phyloP scores from a whole-genome alignment of 2,888 invertebrate genomes.

The Protophormia terraenovae region DNA sequence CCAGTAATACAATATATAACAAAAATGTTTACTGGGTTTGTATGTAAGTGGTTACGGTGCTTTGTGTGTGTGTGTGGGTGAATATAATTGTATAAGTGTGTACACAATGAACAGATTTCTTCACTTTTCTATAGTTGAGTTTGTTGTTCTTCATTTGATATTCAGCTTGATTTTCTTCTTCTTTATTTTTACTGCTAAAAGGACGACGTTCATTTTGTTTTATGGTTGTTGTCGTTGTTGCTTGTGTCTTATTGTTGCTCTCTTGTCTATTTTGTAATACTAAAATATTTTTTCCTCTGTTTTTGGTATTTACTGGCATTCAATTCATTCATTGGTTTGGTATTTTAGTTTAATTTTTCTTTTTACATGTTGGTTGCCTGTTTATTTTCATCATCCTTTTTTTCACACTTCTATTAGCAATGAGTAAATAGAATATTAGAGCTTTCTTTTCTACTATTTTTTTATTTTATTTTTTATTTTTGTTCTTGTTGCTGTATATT shows the following conservation, averaged over 20 bases:
- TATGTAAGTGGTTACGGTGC: background rate
- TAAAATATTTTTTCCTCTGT: background rate
- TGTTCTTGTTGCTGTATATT: background rate
- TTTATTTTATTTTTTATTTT: background rate
- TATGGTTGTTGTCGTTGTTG: background rate
- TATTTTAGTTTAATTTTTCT: background rate
- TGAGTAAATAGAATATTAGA: constrained; percentile 52
- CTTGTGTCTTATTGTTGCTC: constrained; percentile 4
- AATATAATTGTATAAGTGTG: background rate
- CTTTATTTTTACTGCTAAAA: background rate
- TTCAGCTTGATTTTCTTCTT: background rate
- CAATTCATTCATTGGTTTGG: constrained; percentile 60
- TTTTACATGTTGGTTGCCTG: constrained; percentile 22
- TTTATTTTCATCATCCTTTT: constrained; percentile 29
- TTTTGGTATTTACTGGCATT: constrained; percentile 35
- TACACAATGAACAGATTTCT: constrained; percentile 33
- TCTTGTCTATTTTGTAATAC: constrained; percentile 16
- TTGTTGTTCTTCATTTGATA: background rate
- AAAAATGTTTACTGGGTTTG: too few species aligned
- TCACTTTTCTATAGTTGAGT: constrained; percentile 20
- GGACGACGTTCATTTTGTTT: constrained; percentile 20
- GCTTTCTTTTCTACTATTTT: too few species aligned
- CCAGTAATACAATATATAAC: too few species aligned
- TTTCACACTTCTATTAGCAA: constrained; percentile 33
- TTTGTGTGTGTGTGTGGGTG: background rate